Evolutionary conservation across 2,888 invertebrate genomes (phyloP).

Genomic region (Polyommatus icarus): DNA sequence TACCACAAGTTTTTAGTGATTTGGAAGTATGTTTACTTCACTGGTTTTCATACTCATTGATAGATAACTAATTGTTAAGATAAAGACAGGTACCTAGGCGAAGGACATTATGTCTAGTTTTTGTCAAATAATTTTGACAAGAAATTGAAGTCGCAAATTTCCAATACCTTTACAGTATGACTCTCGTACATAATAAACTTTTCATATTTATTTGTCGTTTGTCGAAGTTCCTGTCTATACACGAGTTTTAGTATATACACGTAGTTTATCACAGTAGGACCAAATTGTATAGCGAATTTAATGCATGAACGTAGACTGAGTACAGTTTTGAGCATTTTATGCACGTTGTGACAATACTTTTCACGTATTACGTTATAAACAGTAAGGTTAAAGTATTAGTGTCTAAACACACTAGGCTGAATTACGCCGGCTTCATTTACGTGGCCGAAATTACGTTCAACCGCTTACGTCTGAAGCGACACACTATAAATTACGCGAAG

Average conservation of each 20-base stretch:
- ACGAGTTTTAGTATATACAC: not conserved
- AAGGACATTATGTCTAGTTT: not conserved
- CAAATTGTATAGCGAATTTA: slow-evolving; percentile 22
- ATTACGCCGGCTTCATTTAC: too few species aligned
- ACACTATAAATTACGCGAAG: too few species aligned
- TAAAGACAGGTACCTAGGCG: not conserved
- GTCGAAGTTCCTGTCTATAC: not conserved
- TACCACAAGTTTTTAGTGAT: not conserved
- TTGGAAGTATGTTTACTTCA: not conserved
- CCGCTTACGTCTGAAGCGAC: too few species aligned
- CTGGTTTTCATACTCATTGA: not conserved
- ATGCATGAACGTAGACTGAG: not conserved
- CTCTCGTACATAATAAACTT: too few species aligned
- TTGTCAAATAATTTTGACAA: too few species aligned
- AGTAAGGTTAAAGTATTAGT: not conserved
- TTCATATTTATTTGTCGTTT: not conserved
- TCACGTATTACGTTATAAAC: not conserved
- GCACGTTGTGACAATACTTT: not conserved
- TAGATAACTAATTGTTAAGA: not conserved
- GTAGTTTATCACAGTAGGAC: slow-evolving; percentile 5
- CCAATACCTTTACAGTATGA: too few species aligned
- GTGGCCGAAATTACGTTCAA: too few species aligned
- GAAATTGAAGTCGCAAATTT: too few species aligned
- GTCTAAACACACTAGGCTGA: too few species aligned
- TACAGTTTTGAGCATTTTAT: slow-evolving; percentile 9